Conservation (phyloP, 2,113 vertebrate species). For the Rhynchomys soricoides region DNA sequence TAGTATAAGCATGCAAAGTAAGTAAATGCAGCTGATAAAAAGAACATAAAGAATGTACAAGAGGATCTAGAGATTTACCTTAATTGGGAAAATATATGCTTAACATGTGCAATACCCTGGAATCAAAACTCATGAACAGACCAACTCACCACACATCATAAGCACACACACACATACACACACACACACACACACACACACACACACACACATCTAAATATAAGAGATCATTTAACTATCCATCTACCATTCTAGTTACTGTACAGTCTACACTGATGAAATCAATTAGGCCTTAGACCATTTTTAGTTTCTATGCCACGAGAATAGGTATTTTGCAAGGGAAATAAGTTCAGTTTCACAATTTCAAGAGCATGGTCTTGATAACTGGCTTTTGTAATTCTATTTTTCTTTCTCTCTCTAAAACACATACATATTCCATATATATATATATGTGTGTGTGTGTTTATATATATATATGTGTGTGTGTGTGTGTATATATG, state of each 20-base stretch:
- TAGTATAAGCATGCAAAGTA: background rate
- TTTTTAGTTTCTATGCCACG: background rate
- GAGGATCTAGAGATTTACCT: too few species aligned
- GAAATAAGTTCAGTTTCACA: background rate
- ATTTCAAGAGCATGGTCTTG: background rate
- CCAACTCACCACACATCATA: too few species aligned
- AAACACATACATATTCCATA: too few species aligned
- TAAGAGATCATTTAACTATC: background rate
- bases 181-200: background rate
- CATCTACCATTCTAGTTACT: background rate
- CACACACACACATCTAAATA: background rate
- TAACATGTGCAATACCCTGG: background rate
- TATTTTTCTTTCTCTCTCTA: background rate
- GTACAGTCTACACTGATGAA: background rate
- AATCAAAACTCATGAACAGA: background rate
- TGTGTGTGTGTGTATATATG: too few species aligned
- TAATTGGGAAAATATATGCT: background rate
- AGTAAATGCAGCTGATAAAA: background rate
- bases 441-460: background rate
- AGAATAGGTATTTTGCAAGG: background rate
- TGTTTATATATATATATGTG: too few species aligned
- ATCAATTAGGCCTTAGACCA: background rate
- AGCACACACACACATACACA: background rate
- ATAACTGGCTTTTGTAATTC: background rate
- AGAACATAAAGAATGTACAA: background rate